phyloP scores from a whole-genome alignment of 2,113 vertebrate species.

The Platichthys flesus region DNA sequence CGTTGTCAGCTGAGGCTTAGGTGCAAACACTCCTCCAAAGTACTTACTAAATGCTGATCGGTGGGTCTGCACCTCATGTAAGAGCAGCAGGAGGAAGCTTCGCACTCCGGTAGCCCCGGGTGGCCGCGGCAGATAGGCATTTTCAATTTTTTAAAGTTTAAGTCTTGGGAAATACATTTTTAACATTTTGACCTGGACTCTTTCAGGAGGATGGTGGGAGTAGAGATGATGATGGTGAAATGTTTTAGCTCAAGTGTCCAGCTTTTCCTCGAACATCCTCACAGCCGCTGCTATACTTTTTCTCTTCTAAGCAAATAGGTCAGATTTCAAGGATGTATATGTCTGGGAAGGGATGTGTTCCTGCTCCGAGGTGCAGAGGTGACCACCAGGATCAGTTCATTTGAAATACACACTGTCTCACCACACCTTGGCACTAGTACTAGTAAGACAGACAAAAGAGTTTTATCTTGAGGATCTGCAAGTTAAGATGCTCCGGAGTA shows the following conservation, averaged over 20 bases:
- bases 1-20: slow-evolving; percentile 15
- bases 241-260: slow-evolving; percentile 15
- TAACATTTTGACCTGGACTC: slow-evolving; percentile 20
- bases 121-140: slow-evolving; percentile 50
- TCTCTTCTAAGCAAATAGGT: neutral
- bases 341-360: too few species aligned
- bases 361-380: too few species aligned
- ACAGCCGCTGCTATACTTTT: too few species aligned
- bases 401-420: too few species aligned
- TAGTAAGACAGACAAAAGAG: neutral
- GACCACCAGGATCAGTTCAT: too few species aligned
- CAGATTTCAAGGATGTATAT: too few species aligned
- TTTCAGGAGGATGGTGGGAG: slow-evolving; percentile 19
- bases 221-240: neutral
- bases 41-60: slow-evolving; percentile 45
- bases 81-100: slow-evolving; percentile 35
- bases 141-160: slow-evolving; percentile 43
- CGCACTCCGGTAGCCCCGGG: slow-evolving; percentile 30
- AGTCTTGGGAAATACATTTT: slow-evolving; percentile 26
- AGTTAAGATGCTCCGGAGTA: too few species aligned
- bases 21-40: slow-evolving; percentile 27
- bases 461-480: too few species aligned
- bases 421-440: neutral
- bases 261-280: neutral
- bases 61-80: slow-evolving; percentile 20